Percentiles rank a stretch among this genome's conserved stretches.
Evolutionary conservation across 2,888 invertebrate genomes (phyloP).

Genomic region (Siphonodentalium dalli): DNA sequence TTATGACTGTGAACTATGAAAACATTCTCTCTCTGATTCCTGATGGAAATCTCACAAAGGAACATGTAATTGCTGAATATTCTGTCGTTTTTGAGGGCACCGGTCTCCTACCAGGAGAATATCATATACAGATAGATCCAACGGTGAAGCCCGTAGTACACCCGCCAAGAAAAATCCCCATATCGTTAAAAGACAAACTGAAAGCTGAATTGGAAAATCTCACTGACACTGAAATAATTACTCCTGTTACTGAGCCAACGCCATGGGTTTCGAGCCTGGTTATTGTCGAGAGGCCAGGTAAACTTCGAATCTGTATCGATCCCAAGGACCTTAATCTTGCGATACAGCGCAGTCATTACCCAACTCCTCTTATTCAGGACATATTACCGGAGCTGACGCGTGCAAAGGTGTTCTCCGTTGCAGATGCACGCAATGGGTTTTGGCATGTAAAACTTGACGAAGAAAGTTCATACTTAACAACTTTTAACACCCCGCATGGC

Average conservation of each 20-base stretch:
- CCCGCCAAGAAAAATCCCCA: conserved; percentile 20
- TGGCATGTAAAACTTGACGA: conserved; percentile 32
- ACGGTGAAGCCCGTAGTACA: conserved; percentile 12
- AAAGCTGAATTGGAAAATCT: conserved; percentile 24
- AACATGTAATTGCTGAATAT: no score
- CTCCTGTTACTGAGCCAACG: conserved; percentile 26
- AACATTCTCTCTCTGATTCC: no score
- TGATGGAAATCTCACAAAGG: no score
- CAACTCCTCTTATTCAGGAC: conserved; percentile 31
- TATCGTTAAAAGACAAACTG: conserved; percentile 14
- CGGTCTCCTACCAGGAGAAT: conserved; percentile 11
- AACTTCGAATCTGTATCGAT: conserved; percentile 31
- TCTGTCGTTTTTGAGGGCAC: conserved; percentile 18
- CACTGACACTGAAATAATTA: conserved; percentile 15
- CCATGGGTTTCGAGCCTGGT: conserved; percentile 32
- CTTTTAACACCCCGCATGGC: conserved; percentile 33
- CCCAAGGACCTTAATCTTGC: conserved; percentile 30
- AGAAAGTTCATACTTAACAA: conserved; percentile 28
- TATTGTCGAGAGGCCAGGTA: conserved; percentile 20
- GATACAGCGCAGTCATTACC: conserved; percentile 25
- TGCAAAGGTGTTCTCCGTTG: conserved; percentile 30
- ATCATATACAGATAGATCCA: conserved; percentile 13
- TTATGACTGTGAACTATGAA: no score
- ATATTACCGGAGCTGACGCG: conserved; percentile 26
- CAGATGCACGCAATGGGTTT: conserved; percentile 29